Conservation (phyloP, 2,113 vertebrate genomes). For the Lagopus muta region DNA sequence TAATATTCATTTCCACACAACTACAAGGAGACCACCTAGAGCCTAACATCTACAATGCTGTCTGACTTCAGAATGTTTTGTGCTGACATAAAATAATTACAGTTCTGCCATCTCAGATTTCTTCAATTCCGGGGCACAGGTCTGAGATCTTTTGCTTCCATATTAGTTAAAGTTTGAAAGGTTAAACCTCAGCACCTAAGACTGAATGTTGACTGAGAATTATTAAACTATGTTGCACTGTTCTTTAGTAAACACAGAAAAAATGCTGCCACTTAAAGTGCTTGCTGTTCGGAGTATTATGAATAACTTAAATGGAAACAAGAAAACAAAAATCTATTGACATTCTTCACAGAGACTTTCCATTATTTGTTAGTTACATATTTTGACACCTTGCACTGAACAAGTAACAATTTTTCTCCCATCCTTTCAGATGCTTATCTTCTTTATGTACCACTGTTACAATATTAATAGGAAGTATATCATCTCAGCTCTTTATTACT, state of each 20-base stretch:
- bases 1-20: neutral
- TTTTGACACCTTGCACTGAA: neutral
- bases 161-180: neutral
- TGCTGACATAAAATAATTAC: neutral
- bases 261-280: neutral
- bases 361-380: neutral
- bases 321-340: neutral
- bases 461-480: neutral
- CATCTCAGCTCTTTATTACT: neutral
- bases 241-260: constrained; percentile 1
- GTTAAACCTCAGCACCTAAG: constrained; percentile 19
- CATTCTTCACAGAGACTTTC: neutral
- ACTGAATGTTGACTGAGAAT: neutral
- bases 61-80: neutral
- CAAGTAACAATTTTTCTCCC: neutral
- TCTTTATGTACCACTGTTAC: neutral
- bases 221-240: neutral
- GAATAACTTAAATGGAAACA: neutral
- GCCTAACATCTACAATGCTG: neutral
- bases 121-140: neutral
- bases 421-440: neutral
- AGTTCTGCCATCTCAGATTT: neutral
- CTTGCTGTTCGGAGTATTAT: neutral
- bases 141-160: neutral
- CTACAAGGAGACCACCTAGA: neutral